These are phyloP conservation scores for Magallana nippona DNA, from an alignment of 2,888 invertebrate genomes.

Conservation along the genomic window DNA sequence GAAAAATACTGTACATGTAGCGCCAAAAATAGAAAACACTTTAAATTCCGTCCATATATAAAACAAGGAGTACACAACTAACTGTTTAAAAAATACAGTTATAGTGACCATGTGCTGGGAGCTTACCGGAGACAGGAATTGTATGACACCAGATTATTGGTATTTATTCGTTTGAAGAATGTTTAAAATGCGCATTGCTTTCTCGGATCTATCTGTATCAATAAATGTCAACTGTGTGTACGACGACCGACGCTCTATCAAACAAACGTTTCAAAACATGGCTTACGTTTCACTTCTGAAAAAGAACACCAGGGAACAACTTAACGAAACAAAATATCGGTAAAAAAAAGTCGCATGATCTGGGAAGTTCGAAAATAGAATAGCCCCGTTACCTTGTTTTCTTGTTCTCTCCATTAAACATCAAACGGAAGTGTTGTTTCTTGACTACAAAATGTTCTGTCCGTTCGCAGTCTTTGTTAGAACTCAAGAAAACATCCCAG, in stretches of 20 bases:
- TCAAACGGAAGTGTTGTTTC: constrained; percentile 31
- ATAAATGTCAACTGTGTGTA: constrained; percentile 21
- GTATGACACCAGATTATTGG: background rate
- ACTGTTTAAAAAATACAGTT: too few species aligned
- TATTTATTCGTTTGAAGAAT: background rate
- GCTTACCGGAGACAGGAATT: background rate
- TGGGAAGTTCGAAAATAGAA: constrained; percentile 14
- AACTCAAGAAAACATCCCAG: constrained; percentile 24
- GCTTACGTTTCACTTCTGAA: constrained; percentile 3
- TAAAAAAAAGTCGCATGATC: background rate
- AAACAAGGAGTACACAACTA: too few species aligned
- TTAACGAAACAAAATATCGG: background rate
- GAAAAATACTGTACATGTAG: background rate
- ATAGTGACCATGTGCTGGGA: background rate
- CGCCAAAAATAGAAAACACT: background rate
- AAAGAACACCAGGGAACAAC: background rate
- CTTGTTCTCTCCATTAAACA: constrained; percentile 22
- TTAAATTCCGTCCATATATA: background rate
- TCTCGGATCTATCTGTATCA: background rate
- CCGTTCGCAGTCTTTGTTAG: constrained; percentile 17
- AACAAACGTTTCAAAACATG: constrained; percentile 8
- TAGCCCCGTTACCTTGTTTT: constrained; percentile 14
- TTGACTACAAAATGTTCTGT: constrained; percentile 27
- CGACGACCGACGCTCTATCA: too few species aligned
- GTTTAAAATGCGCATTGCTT: background rate